phyloP scores from a whole-genome alignment of 2,113 vertebrate genomes.

The Bufo bufo region DNA sequence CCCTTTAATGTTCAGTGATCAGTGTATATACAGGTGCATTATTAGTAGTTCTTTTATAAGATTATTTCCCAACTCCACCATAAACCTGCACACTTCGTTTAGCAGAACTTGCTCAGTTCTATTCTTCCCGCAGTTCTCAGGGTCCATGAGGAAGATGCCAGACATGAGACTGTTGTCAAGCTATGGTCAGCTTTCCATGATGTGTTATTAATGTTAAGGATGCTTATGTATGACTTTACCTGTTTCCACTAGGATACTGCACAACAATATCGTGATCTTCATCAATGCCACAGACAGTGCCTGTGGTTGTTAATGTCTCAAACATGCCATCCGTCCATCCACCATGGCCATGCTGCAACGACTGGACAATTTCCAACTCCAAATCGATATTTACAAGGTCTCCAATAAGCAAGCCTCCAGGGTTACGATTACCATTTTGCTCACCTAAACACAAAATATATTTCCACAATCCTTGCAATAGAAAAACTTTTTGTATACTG shows the following conservation, averaged over 20 bases:
- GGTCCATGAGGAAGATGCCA: neutral
- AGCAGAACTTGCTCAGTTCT: neutral
- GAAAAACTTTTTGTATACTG: too few species aligned
- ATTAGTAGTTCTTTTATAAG: too few species aligned
- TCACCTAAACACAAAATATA: constrained; percentile 78
- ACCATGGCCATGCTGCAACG: constrained; percentile 96
- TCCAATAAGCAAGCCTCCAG: constrained; percentile 94
- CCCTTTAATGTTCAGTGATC: too few species aligned
- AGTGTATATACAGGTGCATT: too few species aligned
- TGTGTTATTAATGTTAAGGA: neutral
- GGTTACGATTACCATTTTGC: constrained; percentile 97
- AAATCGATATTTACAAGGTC: constrained; percentile 98
- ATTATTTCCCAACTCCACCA: too few species aligned
- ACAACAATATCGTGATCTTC: constrained; percentile 99
- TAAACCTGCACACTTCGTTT: too few species aligned
- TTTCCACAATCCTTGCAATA: neutral
- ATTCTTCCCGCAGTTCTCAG: too few species aligned
- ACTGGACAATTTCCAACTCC: constrained; percentile 98
- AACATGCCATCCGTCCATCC: constrained; percentile 99
- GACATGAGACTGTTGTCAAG: neutral
- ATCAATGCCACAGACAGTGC: constrained; percentile 97
- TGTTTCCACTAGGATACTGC: constrained; percentile 97
- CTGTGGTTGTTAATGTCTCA: constrained; percentile 97
- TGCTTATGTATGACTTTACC: constrained; percentile 64
- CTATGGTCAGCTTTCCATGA: neutral